Evolutionary conservation across 2,113 vertebrate species (phyloP).

Genomic region (Bostrychus sinensis): DNA sequence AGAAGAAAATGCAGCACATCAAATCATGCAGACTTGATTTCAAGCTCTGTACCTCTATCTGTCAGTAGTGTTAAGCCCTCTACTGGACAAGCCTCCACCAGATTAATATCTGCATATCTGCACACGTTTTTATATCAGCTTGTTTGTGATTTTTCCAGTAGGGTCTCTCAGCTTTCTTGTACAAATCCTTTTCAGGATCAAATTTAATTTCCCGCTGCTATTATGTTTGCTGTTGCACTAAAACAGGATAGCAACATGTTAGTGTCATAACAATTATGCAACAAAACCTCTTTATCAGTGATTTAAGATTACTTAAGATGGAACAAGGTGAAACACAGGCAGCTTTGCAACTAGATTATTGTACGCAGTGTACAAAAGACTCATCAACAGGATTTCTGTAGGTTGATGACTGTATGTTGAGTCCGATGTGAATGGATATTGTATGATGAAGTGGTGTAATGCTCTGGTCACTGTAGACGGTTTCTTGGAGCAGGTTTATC

Average conservation of each 20-base stretch:
- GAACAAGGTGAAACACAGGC: not conserved
- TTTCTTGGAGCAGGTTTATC: conserved; percentile 77
- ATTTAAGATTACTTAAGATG: conserved; percentile 5
- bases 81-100: conserved; percentile 23
- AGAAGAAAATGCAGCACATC: conserved; percentile 17
- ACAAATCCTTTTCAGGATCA: conserved; percentile 50
- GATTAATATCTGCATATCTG: conserved; percentile 41
- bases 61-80: conserved; percentile 10
- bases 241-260: conserved; percentile 10
- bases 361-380: conserved; percentile 7
- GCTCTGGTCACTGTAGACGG: conserved; percentile 39
- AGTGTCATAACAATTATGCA: conserved; percentile 27
- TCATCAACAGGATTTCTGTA: conserved; percentile 36
- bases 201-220: conserved; percentile 40
- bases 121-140: not conserved
- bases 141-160: conserved; percentile 34
- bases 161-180: conserved; percentile 13
- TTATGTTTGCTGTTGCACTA: not conserved
- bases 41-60: conserved; percentile 4
- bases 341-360: conserved; percentile 25
- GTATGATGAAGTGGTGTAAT: conserved; percentile 54
- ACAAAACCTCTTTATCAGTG: conserved; percentile 12
- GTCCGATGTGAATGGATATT: conserved; percentile 24
- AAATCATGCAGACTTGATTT: conserved; percentile 14
- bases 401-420: conserved; percentile 14